These are phyloP conservation scores for Babyrousa celebensis DNA, from an alignment of 2,797 vertebrate genomes.

Conservation along the genomic window DNA sequence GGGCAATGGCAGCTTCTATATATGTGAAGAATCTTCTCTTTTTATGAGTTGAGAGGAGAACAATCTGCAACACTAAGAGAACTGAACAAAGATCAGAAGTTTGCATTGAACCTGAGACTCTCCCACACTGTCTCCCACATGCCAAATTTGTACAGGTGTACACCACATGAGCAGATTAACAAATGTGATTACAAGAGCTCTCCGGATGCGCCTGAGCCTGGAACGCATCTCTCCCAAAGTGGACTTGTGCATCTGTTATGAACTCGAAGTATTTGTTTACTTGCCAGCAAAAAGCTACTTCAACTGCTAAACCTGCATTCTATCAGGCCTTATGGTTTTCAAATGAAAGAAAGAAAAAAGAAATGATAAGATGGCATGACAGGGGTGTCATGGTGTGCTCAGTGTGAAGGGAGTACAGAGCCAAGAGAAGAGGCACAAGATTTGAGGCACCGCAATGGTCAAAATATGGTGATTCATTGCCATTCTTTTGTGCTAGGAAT, in stretches of 20 bases:
- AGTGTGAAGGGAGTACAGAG: slow-evolving; percentile 61
- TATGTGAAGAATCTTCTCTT: slow-evolving; percentile 69
- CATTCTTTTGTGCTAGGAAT: slow-evolving; percentile 28
- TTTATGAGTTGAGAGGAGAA: slow-evolving; percentile 54
- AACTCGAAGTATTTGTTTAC: slow-evolving; percentile 83
- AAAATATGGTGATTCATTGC: background rate
- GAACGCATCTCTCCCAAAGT: slow-evolving; percentile 71
- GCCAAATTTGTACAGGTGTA: slow-evolving; percentile 86
- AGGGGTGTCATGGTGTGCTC: slow-evolving; percentile 69
- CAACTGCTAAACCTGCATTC: slow-evolving; percentile 75
- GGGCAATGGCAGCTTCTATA: slow-evolving; percentile 47
- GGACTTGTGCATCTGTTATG: slow-evolving; percentile 85
- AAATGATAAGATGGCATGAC: slow-evolving; percentile 73
- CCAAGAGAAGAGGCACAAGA: slow-evolving; percentile 67
- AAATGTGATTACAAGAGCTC: slow-evolving; percentile 82
- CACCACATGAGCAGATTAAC: slow-evolving; percentile 85
- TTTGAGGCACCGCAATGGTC: background rate
- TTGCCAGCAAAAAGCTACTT: slow-evolving; percentile 87
- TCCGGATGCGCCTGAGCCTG: slow-evolving; percentile 80
- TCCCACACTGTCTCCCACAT: slow-evolving; percentile 54
- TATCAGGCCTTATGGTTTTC: slow-evolving; percentile 76
- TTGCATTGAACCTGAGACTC: slow-evolving; percentile 81
- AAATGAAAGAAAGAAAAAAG: background rate
- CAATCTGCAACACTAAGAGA: slow-evolving; percentile 20
- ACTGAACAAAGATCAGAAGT: slow-evolving; percentile 80